phyloP scores from a whole-genome alignment of 2,888 invertebrate genomes.

The Nebria brevicollis region DNA sequence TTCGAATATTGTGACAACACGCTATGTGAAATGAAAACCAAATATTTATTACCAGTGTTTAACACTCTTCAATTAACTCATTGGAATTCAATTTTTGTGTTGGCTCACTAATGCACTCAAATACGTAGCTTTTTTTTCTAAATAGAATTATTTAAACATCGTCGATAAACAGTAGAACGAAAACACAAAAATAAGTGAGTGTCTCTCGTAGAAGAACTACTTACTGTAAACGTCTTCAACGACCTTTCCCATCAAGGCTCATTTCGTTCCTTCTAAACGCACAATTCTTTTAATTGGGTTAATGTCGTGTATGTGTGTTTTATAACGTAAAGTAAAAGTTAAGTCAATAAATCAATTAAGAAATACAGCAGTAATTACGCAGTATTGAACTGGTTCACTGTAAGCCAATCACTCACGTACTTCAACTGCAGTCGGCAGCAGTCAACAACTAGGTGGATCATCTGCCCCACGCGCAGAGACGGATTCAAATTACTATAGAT shows the following conservation, averaged over 20 bases:
- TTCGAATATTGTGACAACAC: neutral
- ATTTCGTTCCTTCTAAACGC: neutral
- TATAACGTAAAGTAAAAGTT: slow-evolving; percentile 20
- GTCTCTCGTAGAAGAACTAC: no score
- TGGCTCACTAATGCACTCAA: no score
- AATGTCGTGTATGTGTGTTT: neutral
- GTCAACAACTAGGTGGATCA: slow-evolving; percentile 8
- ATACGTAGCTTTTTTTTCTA: no score
- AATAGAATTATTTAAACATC: no score
- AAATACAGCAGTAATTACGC: neutral
- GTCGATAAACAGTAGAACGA: no score
- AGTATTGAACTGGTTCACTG: neutral
- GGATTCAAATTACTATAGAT: neutral
- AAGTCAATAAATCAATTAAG: slow-evolving; percentile 27
- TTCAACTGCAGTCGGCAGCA: neutral
- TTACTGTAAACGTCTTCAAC: no score
- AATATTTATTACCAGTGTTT: no score
- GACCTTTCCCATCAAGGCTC: no score
- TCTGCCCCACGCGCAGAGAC: slow-evolving; percentile 2
- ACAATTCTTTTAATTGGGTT: slow-evolving; percentile 27
- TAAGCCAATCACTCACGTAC: slow-evolving; percentile 17
- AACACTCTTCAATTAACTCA: no score
- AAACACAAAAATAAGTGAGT: no score
- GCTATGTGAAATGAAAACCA: no score
- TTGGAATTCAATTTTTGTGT: no score